Percentiles rank a stretch among this genome's conserved stretches.
Conservation (phyloP, 1,140 invertebrate genomes). For the Idris sp. region DNA sequence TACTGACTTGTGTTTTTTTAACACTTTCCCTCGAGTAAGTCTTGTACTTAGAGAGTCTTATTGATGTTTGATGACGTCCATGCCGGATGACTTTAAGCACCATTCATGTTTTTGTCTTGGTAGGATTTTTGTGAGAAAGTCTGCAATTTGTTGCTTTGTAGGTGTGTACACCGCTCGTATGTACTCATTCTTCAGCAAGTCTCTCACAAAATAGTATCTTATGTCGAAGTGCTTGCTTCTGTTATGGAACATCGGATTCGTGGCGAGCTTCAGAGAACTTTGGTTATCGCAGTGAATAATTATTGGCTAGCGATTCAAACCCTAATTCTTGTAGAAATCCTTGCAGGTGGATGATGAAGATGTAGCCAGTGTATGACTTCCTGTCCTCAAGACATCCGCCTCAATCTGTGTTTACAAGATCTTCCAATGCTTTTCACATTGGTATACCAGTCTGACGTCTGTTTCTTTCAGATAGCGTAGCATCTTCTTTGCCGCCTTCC, state of each 20-base stretch:
- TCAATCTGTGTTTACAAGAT: constrained; percentile 10
- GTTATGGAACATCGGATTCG: constrained; percentile 42
- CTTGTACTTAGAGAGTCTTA: neutral
- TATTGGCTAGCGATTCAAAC: neutral
- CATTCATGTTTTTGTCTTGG: neutral
- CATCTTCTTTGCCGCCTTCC: neutral
- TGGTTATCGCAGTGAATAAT: constrained; percentile 27
- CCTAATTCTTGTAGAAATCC: neutral
- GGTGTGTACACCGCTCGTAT: neutral
- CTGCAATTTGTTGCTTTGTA: neutral
- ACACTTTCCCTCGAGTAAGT: constrained; percentile 1
- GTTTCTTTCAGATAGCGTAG: neutral
- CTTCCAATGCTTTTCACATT: constrained; percentile 4
- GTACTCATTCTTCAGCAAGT: neutral
- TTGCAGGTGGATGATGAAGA: neutral
- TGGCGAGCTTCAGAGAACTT: constrained; percentile 29
- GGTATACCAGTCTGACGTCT: neutral
- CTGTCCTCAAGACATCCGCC: neutral
- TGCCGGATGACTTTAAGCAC: neutral
- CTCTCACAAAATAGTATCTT: neutral
- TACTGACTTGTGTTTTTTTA: too few species aligned
- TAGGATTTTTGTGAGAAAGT: neutral
- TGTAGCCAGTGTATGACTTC: neutral
- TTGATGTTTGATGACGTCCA: too few species aligned
- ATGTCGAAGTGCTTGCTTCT: constrained; percentile 58